These are phyloP conservation scores for Xiphias gladius DNA, from an alignment of 2,113 vertebrate genomes.

Conservation along the genomic window DNA sequence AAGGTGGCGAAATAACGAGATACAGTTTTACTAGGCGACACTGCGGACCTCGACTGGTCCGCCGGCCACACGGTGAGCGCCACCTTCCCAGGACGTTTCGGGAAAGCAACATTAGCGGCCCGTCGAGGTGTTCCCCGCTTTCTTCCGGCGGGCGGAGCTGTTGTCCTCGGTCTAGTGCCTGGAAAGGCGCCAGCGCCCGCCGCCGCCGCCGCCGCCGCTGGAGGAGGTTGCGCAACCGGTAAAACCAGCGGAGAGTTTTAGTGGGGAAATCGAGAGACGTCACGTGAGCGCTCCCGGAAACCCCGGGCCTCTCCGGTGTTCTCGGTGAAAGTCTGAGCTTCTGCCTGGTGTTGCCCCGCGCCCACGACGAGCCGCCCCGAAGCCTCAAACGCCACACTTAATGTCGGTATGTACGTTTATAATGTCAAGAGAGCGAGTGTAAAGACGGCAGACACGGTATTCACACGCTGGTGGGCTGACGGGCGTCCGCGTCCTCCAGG, in stretches of 20 bases:
- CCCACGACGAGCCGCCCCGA: slow-evolving; percentile 13
- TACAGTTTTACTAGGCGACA: too few relatives aligned
- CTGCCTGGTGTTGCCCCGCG: background rate
- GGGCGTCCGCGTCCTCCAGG: background rate
- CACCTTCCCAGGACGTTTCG: slow-evolving; percentile 8
- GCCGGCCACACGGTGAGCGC: background rate
- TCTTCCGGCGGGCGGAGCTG: slow-evolving; percentile 69
- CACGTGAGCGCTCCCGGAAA: slow-evolving; percentile 71
- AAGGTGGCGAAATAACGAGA: background rate
- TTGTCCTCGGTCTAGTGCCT: slow-evolving; percentile 50
- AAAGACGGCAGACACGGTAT: background rate
- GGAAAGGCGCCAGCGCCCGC: background rate
- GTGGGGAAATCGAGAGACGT: slow-evolving; percentile 31
- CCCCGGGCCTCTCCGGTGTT: background rate
- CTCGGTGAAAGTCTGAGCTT: background rate
- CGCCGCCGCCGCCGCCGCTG: background rate
- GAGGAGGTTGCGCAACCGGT: slow-evolving; percentile 76
- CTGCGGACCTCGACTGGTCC: background rate
- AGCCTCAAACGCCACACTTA: slow-evolving; percentile 10
- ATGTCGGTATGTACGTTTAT: slow-evolving; percentile 66
- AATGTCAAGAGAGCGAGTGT: background rate
- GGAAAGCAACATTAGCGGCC: background rate
- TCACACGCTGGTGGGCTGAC: background rate
- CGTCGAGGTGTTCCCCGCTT: background rate
- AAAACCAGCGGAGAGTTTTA: slow-evolving; percentile 40